Evolutionary conservation across 2,797 vertebrate genomes (phyloP).

Genomic region (Oreonectes daqikongensis): DNA sequence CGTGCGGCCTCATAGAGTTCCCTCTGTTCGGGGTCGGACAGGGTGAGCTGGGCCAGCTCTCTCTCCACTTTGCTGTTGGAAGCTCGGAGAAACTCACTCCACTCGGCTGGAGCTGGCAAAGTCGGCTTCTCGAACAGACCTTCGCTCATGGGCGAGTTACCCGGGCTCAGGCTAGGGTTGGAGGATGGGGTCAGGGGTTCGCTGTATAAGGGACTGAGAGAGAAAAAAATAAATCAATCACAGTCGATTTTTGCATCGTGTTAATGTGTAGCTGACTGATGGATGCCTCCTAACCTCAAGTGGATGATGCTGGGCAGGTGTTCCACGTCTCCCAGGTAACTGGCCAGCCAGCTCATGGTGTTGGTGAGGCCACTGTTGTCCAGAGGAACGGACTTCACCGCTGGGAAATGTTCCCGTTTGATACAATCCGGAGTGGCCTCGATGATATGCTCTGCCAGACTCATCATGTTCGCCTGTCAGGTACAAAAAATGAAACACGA

Average conservation of each 20-base stretch:
- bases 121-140: conserved; percentile 85
- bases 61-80: conserved; percentile 97
- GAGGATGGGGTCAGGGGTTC: conserved; percentile 91
- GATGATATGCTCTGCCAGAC: conserved; percentile 97
- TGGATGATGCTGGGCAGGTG: conserved; percentile 92
- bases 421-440: conserved; percentile 97
- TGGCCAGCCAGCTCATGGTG: conserved; percentile 99
- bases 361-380: conserved; percentile 86
- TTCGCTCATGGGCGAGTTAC: conserved; percentile 86
- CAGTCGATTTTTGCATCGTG: too few relatives aligned
- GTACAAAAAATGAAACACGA: not conserved
- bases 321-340: conserved; percentile 95
- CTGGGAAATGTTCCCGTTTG: conserved; percentile 92
- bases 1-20: conserved; percentile 98
- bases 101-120: conserved; percentile 92
- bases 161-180: conserved; percentile 92
- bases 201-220: conserved; percentile 86
- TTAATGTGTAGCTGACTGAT: too few relatives aligned
- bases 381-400: conserved; percentile 80
- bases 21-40: conserved; percentile 97
- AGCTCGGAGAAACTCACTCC: conserved; percentile 96
- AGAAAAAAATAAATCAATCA: not conserved
- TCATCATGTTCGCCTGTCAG: conserved; percentile 95
- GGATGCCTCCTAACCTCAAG: conserved; percentile 79
- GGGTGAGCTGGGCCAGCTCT: conserved; percentile 96